A percentile compares a stretch with the other conserved stretches of the same genome.
phyloP scores from a whole-genome alignment of 1,140 invertebrate genomes.

The Polypedilum pembai region DNA sequence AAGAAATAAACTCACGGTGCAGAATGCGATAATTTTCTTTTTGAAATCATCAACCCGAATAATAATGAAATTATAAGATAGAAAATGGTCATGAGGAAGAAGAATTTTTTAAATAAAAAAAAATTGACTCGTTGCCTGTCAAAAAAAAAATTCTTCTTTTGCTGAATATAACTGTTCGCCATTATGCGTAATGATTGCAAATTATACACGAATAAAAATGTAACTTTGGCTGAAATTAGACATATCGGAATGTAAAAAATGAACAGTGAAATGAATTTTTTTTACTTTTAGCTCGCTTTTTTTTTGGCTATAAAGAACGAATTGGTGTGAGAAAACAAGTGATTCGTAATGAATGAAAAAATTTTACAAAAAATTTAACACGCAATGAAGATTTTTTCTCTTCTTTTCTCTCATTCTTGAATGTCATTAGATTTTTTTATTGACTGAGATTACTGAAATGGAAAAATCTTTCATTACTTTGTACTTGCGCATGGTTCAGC shows the following conservation, averaged over 20 bases:
- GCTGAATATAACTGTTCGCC: background rate
- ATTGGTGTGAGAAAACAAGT: background rate
- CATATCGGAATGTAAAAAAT: background rate
- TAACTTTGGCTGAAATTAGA: background rate
- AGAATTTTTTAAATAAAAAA: background rate
- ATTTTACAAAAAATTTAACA: constrained; percentile 14
- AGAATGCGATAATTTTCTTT: background rate
- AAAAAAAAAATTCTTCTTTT: background rate
- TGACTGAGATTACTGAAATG: background rate
- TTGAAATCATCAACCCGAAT: too few relatives aligned
- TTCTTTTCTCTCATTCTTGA: background rate
- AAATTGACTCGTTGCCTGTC: background rate
- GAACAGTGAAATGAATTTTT: background rate
- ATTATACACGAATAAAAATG: background rate
- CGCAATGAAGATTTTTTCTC: constrained; percentile 13
- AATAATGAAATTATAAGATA: background rate
- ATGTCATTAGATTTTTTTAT: constrained; percentile 3
- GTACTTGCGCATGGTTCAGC: background rate
- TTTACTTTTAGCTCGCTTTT: too few relatives aligned
- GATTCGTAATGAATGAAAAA: background rate
- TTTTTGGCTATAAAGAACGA: background rate
- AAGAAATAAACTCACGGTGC: background rate
- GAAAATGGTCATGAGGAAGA: background rate
- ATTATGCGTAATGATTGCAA: constrained; percentile 18
- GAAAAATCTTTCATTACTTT: background rate